These are phyloP conservation scores for Euglossa dilemma DNA, from an alignment of 1,140 invertebrate genomes.

Conservation along the genomic window DNA sequence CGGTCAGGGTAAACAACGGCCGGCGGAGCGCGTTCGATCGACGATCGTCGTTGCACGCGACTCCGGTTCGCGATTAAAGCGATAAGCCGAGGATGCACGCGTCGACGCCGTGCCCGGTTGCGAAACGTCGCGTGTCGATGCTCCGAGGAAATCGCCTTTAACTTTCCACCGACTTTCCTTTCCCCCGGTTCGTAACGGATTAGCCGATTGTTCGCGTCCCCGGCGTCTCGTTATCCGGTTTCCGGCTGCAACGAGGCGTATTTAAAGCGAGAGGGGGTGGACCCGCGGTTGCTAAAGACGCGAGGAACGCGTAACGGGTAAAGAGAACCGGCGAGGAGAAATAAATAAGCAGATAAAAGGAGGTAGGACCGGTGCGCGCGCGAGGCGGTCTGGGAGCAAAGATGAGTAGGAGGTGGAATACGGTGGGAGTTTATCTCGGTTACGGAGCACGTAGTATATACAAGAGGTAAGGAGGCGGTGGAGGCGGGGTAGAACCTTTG, in stretches of 20 bases:
- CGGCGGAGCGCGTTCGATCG: slow-evolving; percentile 12
- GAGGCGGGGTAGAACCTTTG: slow-evolving; percentile 53
- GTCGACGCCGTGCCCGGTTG: not conserved
- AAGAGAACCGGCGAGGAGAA: slow-evolving; percentile 42
- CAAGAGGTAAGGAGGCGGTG: slow-evolving; percentile 50
- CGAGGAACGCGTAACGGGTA: slow-evolving; percentile 39
- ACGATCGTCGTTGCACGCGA: slow-evolving; percentile 22
- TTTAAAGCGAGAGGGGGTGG: not conserved
- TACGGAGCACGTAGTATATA: slow-evolving; percentile 58
- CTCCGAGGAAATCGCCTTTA: not conserved
- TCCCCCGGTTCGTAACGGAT: not conserved
- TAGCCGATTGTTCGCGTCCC: not conserved
- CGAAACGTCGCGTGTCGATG: not conserved
- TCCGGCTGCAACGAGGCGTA: not conserved
- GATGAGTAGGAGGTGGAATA: slow-evolving; percentile 35
- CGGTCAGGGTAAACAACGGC: slow-evolving; percentile 11
- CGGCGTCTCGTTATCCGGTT: not conserved
- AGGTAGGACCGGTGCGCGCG: slow-evolving; percentile 21
- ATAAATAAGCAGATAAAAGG: slow-evolving; percentile 54
- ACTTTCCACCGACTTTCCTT: no score
- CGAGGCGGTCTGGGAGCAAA: not conserved
- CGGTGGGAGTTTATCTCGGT: slow-evolving; percentile 65
- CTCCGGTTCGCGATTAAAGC: not conserved
- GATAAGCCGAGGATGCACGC: slow-evolving; percentile 11
- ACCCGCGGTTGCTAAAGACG: slow-evolving; percentile 6